Evolutionary conservation across 2,888 invertebrate genomes (phyloP), one percentile per base, ranked within the genome.

Genomic region (Kryphioiulus occultus): DNA sequence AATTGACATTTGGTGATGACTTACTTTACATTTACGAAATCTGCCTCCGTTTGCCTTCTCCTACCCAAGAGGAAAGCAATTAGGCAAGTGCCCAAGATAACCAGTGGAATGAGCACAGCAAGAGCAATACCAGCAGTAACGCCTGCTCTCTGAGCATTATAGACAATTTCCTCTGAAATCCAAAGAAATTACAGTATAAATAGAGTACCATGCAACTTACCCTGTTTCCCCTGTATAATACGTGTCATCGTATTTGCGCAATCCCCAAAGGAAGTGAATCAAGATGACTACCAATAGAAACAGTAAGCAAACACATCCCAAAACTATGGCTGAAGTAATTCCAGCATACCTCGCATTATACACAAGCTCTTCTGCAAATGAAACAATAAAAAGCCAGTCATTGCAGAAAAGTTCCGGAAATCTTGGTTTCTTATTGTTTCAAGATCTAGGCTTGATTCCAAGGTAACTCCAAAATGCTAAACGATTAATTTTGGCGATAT

Each of bases 81-180:
- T 30, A 86, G 32, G 88, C 90, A 90, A 30, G 89, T 42, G 10
- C 89, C 88, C 44, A 90, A 88, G 30, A 90, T 53, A 35, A 90
- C 86, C 9, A 96, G 93, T 32, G 97, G 96, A 90, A 97, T 92
- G 92, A 97, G 93, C 89, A 96, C 94, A 59, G 95, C 95, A 89
- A 96, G 93, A 90, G 96, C 94, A 92, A 96, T 94, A 89, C 95
- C 96, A 91, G 95, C 94, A 7, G 96, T 95, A 32, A 95, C 93
- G 39, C 96, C 96, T 59, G 95, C 94, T 90, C 95, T 94, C 86
- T 96, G 94, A 0, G 95, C 94, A 35, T 95, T 95, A 92, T 95
- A 96, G 92, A 96, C 96, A 91, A 95, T 95, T 90, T 95, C 94
- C 90, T 86, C 89, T 89, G 88, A 39, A 87, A 53, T 42, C 84